Base-by-base conservation (phyloP, 1,140 invertebrate genomes). In the Acyrthosiphon pisum region DNA sequence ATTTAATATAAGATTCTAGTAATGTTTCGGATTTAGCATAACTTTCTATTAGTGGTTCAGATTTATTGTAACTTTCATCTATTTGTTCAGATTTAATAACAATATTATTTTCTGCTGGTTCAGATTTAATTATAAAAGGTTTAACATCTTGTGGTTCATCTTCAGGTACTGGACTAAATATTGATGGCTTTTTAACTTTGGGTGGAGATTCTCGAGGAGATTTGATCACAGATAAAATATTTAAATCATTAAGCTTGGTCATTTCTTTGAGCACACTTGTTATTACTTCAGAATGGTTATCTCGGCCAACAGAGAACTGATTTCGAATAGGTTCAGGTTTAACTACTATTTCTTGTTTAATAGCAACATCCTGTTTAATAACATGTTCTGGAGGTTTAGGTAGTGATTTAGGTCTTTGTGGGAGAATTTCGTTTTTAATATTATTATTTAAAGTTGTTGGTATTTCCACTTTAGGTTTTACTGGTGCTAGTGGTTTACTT, bases 211-310 rank as follows among this genome's bases (percentile, higher is more conserved):
- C 83, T 84, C 93, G 81, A 37, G 76, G 89, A 26, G 60, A 68
- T 92, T 90, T 93, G 91, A 93, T 94, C 48, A 94, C 94, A 93
- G 94, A 94, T 94, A 35, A 95, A 93, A 94, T 95, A 95, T 94
- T 95, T 95, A 94, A 95, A 95, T 94, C 93, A 56, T 91, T 93
- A 93, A 93, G 93, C 83, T 94, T 93, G 60, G 93, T 91, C 86
- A 93, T 93, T 91, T 93, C 93, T 94, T 94, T 94, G 68, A 93
- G 87, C 81, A 93, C 94, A 91, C 92, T 94, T 11, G 93, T 93
- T 68, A 94, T 93, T 37, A 94, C 93, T 60, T 94, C 93, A 50
- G 94, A 92, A 93, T 94, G 93, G 37, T 90, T 93, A 93, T 93
- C 91, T 3, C 91, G 91, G 41, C 81, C 35, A 56, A 56, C 91